Evolutionary conservation across 2,113 vertebrate species (phyloP).

Genomic region (Mesembrinibis cayennensis): DNA sequence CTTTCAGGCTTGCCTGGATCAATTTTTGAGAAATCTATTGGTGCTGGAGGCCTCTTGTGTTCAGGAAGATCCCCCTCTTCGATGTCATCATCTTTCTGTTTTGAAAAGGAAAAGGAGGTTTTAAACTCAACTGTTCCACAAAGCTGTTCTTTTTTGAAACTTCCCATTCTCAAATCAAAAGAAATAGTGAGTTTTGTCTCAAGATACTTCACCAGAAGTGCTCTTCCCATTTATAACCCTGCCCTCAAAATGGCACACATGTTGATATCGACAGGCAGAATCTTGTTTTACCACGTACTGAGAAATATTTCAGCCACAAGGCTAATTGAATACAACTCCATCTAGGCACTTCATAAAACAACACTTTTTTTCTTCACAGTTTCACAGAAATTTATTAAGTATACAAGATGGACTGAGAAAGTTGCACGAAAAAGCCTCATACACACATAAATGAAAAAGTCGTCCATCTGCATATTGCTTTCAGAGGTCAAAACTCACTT

Average conservation of each 20-base stretch:
- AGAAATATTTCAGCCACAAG: background rate
- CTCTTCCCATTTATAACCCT: background rate
- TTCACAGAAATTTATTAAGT: background rate
- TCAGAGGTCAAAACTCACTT: background rate
- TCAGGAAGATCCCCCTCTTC: slow-evolving; percentile 96
- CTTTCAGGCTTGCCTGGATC: slow-evolving; percentile 92
- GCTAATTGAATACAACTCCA: background rate
- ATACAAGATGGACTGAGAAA: background rate
- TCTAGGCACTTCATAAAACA: background rate
- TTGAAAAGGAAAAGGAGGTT: background rate
- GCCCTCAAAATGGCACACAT: background rate
- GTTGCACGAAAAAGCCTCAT: background rate
- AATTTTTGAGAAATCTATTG: slow-evolving; percentile 91
- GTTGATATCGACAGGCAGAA: background rate
- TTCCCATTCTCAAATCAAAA: background rate
- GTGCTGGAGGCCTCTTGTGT: slow-evolving; percentile 87
- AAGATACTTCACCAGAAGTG: background rate
- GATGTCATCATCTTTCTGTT: slow-evolving; percentile 93
- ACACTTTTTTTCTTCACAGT: background rate
- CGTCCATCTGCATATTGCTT: background rate
- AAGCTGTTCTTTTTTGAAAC: background rate
- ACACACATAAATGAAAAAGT: background rate
- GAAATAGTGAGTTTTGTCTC: background rate
- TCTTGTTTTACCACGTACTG: background rate
- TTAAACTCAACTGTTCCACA: background rate